Evolutionary conservation across 2,888 invertebrate genomes (phyloP), one percentile per base, ranked within the genome.

Genomic region (Neoaliturus tenellus): DNA sequence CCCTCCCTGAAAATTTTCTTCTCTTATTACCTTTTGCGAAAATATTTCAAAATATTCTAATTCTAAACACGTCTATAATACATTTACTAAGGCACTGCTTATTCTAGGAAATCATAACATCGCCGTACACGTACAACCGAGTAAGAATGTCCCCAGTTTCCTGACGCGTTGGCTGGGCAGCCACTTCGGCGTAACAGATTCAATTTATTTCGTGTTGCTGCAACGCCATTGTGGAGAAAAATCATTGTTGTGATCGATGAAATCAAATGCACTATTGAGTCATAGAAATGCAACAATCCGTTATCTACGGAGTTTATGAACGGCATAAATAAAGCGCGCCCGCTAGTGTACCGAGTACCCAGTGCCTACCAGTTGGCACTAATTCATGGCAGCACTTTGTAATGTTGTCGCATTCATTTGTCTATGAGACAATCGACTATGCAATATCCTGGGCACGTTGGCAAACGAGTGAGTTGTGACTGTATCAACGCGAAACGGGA

Each of bases 321-420:
- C 20, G 55, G 23, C 55, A 55, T 55, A 23, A 55, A 23, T 55
- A 23, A 5, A 4, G 23, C 23, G 23, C 2, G 14, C 5, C 6
- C 55, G 23, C 10, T 55, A 55, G 55, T 23, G 20, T 55, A 23
- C 44, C n/a, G n/a, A 39, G 39, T 39, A 6, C 8, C 12, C 12
- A 39, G 39, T 12, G 39, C 51, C 62, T 62, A 62, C 62, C 62
- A 28, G 62, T 62, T 31, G 4, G 51, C 20, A 31, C 8, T 62
- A 28, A 17, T 62, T 31, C 31, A 62, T 31, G 17, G 62, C 28
- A 31, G 28, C 62, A 62, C 25, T 62, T 31, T 62, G 62, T 62
- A 12, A 17, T 62, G 8, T 28, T 62, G 62, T 62, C 62, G 31
- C 62, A 62, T 62, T 62, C 62, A 28, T 62, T 62, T 62, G 62